A percentile compares a stretch with the other conserved stretches of the same genome.
Evolutionary conservation across 1,140 invertebrate species (phyloP).

Genomic region (Drosophila melanica): DNA sequence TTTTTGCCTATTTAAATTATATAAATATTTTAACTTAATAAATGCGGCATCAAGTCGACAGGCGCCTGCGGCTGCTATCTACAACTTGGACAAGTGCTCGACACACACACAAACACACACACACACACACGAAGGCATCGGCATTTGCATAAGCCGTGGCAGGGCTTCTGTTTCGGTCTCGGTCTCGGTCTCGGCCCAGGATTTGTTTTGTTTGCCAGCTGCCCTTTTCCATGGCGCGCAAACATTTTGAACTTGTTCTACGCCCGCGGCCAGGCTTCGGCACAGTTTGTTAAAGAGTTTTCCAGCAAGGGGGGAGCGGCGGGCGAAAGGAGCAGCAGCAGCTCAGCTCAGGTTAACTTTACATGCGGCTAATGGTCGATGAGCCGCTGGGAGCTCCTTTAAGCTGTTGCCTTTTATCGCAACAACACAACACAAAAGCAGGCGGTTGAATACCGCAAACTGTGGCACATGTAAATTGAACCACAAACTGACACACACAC

Average conservation of each 20-base stretch:
- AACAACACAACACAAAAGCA: constrained; percentile 23
- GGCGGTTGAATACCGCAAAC: constrained; percentile 20
- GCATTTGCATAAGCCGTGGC: constrained; percentile 69
- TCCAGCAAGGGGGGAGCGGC: constrained; percentile 3
- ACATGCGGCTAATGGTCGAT: constrained; percentile 58
- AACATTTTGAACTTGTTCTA: constrained; percentile 46
- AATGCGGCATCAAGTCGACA: constrained; percentile 58
- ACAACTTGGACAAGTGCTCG: constrained; percentile 47
- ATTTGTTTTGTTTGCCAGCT: constrained; percentile 41
- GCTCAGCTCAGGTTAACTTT: constrained; percentile 39
- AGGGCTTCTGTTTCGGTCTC: constrained; percentile 17
- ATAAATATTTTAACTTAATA: constrained; percentile 78
- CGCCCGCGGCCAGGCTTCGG: constrained; percentile 35
- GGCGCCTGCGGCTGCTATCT: constrained; percentile 46
- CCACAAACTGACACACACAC: constrained; percentile 3
- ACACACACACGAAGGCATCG: constrained; percentile 31
- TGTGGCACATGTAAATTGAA: constrained; percentile 46
- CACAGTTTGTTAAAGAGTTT: constrained; percentile 36
- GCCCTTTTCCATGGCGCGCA: constrained; percentile 44
- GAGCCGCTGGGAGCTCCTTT: constrained; percentile 41
- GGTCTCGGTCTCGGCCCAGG: constrained; percentile 12
- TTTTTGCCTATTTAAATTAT: constrained; percentile 66
- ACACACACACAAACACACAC: constrained; percentile 9
- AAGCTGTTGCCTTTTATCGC: constrained; percentile 41
- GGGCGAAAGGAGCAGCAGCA: background rate